These are phyloP conservation scores for Leptinotarsa undecemlineata DNA, from an alignment of 1,140 invertebrate species.

Conservation along the genomic window DNA sequence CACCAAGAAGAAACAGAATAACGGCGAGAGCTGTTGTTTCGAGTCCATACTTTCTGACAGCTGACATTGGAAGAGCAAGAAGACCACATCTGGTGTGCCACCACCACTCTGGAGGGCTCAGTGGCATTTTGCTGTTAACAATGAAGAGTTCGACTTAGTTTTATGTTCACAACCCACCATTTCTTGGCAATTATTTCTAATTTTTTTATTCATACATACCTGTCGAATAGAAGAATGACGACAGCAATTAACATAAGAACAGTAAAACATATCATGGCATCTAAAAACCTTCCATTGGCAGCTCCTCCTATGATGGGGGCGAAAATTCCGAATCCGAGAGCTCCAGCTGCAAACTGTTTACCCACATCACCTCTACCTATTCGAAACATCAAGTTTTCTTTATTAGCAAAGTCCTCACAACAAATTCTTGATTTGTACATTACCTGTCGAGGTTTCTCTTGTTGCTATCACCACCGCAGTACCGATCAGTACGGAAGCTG, in stretches of 20 bases:
- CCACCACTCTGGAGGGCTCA: conserved; percentile 80
- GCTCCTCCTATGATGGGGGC: conserved; percentile 66
- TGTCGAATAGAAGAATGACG: conserved; percentile 65
- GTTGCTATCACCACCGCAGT: conserved; percentile 80
- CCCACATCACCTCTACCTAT: conserved; percentile 72
- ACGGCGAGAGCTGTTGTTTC: conserved; percentile 71
- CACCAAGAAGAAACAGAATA: conserved; percentile 71
- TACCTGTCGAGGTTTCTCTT: conserved; percentile 73
- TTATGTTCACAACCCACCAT: not conserved
- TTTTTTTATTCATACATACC: conserved; percentile 52
- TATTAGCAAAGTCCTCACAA: too few relatives aligned
- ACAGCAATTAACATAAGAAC: conserved; percentile 67
- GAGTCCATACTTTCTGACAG: conserved; percentile 70
- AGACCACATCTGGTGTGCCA: conserved; percentile 79
- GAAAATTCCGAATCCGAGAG: conserved; percentile 71
- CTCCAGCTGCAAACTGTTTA: conserved; percentile 76
- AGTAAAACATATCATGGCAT: conserved; percentile 64
- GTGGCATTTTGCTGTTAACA: conserved; percentile 65
- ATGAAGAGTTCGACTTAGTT: not conserved
- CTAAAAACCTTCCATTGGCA: conserved; percentile 42
- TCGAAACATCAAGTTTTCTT: not conserved
- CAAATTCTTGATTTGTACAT: not conserved
- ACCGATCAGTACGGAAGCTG: conserved; percentile 70
- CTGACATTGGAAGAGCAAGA: conserved; percentile 72
- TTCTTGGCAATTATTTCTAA: too few relatives aligned